Evolutionary conservation across 2,888 invertebrate species (phyloP), one percentile per base, ranked within the genome.

Genomic region (Leptothorax acervorum): DNA sequence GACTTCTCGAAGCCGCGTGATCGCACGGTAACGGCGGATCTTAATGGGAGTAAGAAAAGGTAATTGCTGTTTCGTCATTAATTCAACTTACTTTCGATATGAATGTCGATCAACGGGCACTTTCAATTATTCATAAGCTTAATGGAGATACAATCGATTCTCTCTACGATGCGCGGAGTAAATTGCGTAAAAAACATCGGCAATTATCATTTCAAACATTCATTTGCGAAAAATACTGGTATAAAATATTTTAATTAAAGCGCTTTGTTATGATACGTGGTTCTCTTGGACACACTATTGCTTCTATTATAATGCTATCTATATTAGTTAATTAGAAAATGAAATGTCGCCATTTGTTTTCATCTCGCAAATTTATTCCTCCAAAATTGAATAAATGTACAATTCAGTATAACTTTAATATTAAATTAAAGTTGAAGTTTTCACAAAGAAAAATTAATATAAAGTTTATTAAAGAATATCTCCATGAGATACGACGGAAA

Each of bases 1-100:
- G 96, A 97, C 93, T 96, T 96, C 91, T 95, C 96, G 55, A 95
- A 95, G 86, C 96, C 96, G 0, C 95, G 96, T 87, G 95, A 95
- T 89, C 90, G 96, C 39, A 95, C 96, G 28, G 96, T 96, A 66
- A 95, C 95, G 82, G 95, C 96, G 4, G 95, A 95, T 89, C 94
- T 96, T 86, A 95, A 95, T 88, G 94, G 95, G 83, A 79, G 18
- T 85, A 90, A 91, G 87, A 90, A 89, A 42, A 91, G 75, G 85
- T 70, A 65, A 82, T 62, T 18, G 9, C 5, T 12, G 18, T 55
- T 12, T 53, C 31, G 2, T 55, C 9, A 42, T 57, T 68, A 68
- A 68, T 55, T 68, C 55, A 23, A 55, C 42, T 55, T 31, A 65
- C 70, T 78, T 78, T 55, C 68, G 11, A 68, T 45, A 42, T 42